Conservation (phyloP, 2,113 vertebrate genomes). For the Semicossyphus pulcher region DNA sequence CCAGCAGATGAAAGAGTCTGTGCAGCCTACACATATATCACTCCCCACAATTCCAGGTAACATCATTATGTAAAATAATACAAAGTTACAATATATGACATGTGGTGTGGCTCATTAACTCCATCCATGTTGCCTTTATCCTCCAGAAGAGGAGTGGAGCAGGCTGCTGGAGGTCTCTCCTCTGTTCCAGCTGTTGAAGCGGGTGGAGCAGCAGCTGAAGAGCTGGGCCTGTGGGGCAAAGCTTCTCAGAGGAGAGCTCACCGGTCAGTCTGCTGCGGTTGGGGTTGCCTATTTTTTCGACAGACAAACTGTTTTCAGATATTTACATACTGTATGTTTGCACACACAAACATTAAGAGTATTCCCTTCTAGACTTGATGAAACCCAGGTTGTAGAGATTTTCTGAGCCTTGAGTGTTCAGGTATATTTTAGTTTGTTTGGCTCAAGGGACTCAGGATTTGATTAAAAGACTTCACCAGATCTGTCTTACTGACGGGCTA, state of each 20-base stretch:
- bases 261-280: constrained; percentile 37
- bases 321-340: background rate
- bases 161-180: constrained; percentile 67
- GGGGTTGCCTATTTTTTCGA: background rate
- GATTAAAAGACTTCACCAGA: too few relatives aligned
- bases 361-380: too few relatives aligned
- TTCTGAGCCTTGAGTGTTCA: background rate
- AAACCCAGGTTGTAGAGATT: constrained; percentile 23
- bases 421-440: constrained; percentile 12
- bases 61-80: background rate
- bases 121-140: constrained; percentile 1
- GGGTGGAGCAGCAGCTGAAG: constrained; percentile 74
- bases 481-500: too few relatives aligned
- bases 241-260: constrained; percentile 38
- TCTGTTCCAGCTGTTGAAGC: constrained; percentile 82
- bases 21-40: constrained; percentile 30
- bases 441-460: constrained; percentile 6
- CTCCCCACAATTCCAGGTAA: constrained; percentile 75
- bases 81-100: background rate
- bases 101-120: background rate
- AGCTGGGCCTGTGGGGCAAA: constrained; percentile 58
- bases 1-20: constrained; percentile 51
- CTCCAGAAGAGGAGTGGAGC: constrained; percentile 75
- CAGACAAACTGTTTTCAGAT: too few relatives aligned
- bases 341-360: too few relatives aligned